A percentile compares a stretch with the other conserved stretches of the same genome.
Conservation (phyloP, 1,140 invertebrate species). For the Ips typographus region DNA sequence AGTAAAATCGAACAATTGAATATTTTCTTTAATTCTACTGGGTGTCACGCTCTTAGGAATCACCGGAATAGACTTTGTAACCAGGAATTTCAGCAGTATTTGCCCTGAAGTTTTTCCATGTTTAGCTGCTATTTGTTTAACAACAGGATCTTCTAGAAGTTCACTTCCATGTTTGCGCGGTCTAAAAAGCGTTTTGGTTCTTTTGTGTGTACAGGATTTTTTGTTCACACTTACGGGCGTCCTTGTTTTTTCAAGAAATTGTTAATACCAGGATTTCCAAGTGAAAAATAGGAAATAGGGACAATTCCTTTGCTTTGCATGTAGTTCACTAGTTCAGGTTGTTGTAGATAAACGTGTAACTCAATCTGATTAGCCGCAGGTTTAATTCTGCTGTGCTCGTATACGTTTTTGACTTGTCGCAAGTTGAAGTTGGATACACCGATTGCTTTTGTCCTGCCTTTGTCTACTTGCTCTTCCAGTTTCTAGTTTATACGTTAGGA, state of each 20-base stretch:
- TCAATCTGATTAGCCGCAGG: constrained; percentile 78
- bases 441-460: constrained; percentile 64
- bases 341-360: constrained; percentile 80
- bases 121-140: constrained; percentile 67
- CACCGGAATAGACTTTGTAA: constrained; percentile 71
- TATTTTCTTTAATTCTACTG: constrained; percentile 65
- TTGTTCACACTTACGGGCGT: constrained; percentile 12
- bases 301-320: constrained; percentile 71
- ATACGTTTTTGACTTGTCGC: constrained; percentile 63
- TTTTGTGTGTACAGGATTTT: not conserved
- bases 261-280: constrained; percentile 67
- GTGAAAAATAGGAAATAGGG: constrained; percentile 79
- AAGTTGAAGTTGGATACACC: constrained; percentile 78
- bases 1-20: too few relatives aligned
- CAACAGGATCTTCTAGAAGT: constrained; percentile 66
- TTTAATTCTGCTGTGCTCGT: constrained; percentile 63
- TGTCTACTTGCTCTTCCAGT: constrained; percentile 70
- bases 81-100: constrained; percentile 72
- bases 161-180: constrained; percentile 53
- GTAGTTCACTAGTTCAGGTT: constrained; percentile 71
- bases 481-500: constrained; percentile 52
- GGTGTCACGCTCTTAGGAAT: constrained; percentile 84
- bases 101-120: constrained; percentile 75
- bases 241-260: constrained; percentile 53
- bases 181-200: not conserved